These are phyloP conservation scores for Anguilla japonica DNA, from an alignment of 2,113 vertebrate genomes.

Conservation along the genomic window DNA sequence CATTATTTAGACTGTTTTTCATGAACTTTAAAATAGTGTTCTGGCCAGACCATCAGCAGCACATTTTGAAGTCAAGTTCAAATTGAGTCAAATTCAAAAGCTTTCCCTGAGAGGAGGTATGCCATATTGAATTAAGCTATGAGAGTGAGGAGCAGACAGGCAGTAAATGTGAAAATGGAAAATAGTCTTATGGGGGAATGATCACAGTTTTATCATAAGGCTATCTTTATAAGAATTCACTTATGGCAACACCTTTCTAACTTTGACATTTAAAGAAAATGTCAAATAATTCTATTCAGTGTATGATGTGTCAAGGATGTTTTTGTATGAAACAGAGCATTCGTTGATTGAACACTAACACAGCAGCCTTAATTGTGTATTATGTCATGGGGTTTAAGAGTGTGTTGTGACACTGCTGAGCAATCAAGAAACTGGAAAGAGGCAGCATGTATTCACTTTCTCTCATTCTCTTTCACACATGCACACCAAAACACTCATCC, in stretches of 20 bases:
- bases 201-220: neutral
- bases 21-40: neutral
- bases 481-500: neutral
- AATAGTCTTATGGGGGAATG: neutral
- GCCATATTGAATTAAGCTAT: neutral
- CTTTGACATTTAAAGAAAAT: neutral
- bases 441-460: too few species aligned
- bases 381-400: neutral
- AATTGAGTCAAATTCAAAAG: neutral
- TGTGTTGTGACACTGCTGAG: too few species aligned
- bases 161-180: neutral
- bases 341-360: neutral
- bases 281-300: neutral
- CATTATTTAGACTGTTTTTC: neutral
- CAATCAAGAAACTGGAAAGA: too few species aligned
- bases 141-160: neutral
- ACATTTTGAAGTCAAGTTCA: neutral
- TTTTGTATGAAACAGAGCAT: neutral
- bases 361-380: neutral
- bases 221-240: neutral
- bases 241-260: neutral
- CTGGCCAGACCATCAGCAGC: neutral
- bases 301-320: neutral
- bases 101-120: neutral
- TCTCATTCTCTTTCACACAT: neutral